These are phyloP conservation scores for Sorex araneus DNA, from an alignment of 2,113 vertebrate genomes.

Conservation along the genomic window DNA sequence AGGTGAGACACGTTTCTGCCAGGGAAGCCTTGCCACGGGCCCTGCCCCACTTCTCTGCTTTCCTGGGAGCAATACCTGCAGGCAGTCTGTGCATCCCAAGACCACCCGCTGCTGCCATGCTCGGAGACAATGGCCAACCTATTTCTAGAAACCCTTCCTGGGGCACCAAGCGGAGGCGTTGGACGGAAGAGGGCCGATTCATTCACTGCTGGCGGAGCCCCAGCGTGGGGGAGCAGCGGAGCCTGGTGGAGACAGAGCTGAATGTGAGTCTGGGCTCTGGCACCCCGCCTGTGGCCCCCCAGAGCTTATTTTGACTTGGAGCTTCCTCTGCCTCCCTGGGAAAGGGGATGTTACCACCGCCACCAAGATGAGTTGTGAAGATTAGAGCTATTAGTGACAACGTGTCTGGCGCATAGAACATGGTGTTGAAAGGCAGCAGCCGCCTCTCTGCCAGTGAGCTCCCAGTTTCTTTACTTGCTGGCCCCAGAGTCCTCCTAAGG, in stretches of 20 bases:
- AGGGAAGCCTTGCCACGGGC: not conserved
- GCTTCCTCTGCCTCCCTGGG: not conserved
- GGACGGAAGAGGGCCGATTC: not conserved
- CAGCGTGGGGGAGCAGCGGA: no score
- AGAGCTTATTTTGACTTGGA: not conserved
- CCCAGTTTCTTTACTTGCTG: fast-evolving
- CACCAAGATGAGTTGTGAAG: not conserved
- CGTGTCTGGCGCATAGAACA: not conserved
- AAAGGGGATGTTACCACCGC: not conserved
- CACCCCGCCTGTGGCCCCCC: not conserved
- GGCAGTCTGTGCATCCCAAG: not conserved
- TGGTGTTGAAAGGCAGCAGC: not conserved
- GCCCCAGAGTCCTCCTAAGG: not conserved
- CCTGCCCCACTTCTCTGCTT: not conserved
- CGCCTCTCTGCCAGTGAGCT: fast-evolving
- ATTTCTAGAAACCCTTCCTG: not conserved
- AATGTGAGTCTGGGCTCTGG: not conserved
- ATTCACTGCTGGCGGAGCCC: no score
- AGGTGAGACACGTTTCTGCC: not conserved
- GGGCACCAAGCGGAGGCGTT: not conserved
- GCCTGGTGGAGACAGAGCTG: not conserved
- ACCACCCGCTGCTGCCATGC: not conserved
- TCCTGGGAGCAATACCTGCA: fast-evolving
- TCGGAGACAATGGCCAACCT: not conserved
- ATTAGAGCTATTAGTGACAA: not conserved